Evolutionary conservation across 2,113 vertebrate genomes (phyloP), one percentile per base, ranked within the genome.

Genomic region (Gymnogyps californianus): DNA sequence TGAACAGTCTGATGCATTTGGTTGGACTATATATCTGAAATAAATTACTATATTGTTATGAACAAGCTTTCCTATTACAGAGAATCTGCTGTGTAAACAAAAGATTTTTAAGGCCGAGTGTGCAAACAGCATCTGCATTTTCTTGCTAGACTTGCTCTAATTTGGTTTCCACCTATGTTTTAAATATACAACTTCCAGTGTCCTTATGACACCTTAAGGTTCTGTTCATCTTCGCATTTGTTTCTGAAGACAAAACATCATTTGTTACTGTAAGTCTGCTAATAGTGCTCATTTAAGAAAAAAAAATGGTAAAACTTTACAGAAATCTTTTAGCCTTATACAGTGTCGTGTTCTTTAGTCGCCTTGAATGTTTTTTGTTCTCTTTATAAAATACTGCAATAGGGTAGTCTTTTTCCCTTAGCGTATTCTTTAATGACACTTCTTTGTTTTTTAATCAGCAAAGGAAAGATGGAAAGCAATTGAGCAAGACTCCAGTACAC

Each of bases 371-470:
- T 20, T 47, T 65, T 71, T 46, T 46, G 24, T 75, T 76, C 21
- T 59, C 21, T 54, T 51, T 61, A 7, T 44, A 89, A 91, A 78
- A 58, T 49, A 65, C 0, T 57, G 22, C 11, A 65, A 4, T 51
- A 58, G 31, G 7, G 3, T 81, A n/a, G 61, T 83, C 34, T 57
- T 83, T 38, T 83, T 77, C 32, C 26, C 9, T 66, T 79, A 21
- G 26, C 2, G 0, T 75, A 65, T 42, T 84, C 24, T 77, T 94
- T 67, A 92, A 72, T 89, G 24, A 64, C 13, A 26, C 51, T 87
- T 71, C 21, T 57, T 92, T 95, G 83, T 85, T 87, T 97, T 97
- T 97, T 84, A 58, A 94, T 95, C 89, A 98, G 97, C 86, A 84
- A 81, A 93, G n/a, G 90, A 90, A 75, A 96, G 92, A 78, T 49